Evolutionary conservation across 2,797 vertebrate species (phyloP).

Genomic region (Anguilla obscura): DNA sequence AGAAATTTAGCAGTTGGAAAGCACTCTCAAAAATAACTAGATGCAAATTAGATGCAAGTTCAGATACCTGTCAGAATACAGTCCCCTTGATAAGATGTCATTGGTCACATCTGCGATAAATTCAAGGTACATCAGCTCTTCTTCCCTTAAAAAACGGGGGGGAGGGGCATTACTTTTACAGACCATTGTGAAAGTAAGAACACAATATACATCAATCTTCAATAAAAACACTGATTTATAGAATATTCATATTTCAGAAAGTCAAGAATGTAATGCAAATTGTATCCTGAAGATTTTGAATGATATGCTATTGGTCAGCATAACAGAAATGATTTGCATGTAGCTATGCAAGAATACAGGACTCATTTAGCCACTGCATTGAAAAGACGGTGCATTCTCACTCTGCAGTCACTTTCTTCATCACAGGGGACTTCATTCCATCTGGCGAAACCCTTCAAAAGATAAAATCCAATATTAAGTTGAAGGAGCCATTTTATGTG

Average conservation of each 20-base stretch:
- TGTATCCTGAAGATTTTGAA: not conserved
- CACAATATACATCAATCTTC: not conserved
- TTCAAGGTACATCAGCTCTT: slow-evolving; percentile 85
- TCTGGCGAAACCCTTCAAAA: slow-evolving; percentile 61
- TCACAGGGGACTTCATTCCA: slow-evolving; percentile 56
- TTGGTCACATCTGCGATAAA: slow-evolving; percentile 90
- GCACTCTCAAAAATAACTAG: not conserved
- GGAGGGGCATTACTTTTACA: not conserved
- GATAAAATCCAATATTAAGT: not conserved
- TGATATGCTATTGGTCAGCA: not conserved
- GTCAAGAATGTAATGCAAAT: not conserved
- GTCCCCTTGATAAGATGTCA: slow-evolving; percentile 83
- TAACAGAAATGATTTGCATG: not conserved
- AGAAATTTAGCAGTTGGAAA: not conserved
- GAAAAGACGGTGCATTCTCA: slow-evolving; percentile 52
- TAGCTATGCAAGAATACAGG: not conserved
- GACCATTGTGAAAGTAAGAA: not conserved
- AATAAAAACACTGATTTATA: not conserved
- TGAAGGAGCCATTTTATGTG: not conserved
- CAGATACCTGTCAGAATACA: slow-evolving; percentile 87
- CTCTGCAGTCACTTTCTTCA: slow-evolving; percentile 68
- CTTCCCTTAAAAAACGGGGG: slow-evolving; percentile 72
- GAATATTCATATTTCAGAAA: not conserved
- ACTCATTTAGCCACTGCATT: not conserved
- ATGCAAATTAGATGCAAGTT: not conserved